Percentiles rank a stretch among this genome's conserved stretches.
phyloP scores from a whole-genome alignment of 2,888 invertebrate species.

The Abrostola triplasia region DNA sequence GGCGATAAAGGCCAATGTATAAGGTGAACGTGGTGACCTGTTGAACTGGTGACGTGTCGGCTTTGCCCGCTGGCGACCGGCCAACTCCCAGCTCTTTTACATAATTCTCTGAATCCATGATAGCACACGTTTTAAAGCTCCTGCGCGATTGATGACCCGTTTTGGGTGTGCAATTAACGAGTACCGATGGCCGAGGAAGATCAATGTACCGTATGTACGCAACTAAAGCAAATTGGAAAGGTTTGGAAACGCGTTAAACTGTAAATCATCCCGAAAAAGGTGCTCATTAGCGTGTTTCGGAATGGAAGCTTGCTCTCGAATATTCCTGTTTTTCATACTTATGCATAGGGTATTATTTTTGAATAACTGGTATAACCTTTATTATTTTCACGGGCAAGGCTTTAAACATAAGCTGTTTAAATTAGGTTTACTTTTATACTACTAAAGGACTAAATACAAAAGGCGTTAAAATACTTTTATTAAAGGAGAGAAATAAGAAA shows the following conservation, averaged over 20 bases:
- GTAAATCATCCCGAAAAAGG: constrained; percentile 42
- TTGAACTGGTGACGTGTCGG: constrained; percentile 57
- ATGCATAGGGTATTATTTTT: too few relatives aligned
- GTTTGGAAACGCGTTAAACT: constrained; percentile 18
- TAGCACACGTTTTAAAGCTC: constrained; percentile 66
- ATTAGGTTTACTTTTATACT: too few relatives aligned
- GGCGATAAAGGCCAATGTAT: constrained; percentile 28
- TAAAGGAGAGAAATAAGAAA: too few relatives aligned
- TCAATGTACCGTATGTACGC: constrained; percentile 28
- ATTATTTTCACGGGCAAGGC: too few relatives aligned
- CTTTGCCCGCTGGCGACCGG: constrained; percentile 56
- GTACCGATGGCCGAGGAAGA: constrained; percentile 24
- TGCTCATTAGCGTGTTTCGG: constrained; percentile 30
- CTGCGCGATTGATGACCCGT: constrained; percentile 63
- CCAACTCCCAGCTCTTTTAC: constrained; percentile 64
- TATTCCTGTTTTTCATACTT: too few relatives aligned
- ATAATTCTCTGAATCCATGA: constrained; percentile 63
- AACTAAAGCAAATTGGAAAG: constrained; percentile 19
- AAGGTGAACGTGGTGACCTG: constrained; percentile 63
- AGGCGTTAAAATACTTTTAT: too few relatives aligned
- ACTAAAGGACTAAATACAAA: too few relatives aligned
- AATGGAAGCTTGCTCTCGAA: constrained; percentile 12
- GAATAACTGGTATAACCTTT: too few relatives aligned
- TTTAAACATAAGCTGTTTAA: too few relatives aligned
- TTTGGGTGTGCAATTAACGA: constrained; percentile 41